Base-by-base conservation (phyloP, 2,797 vertebrate genomes). In the Sylvilagus floridanus region DNA sequence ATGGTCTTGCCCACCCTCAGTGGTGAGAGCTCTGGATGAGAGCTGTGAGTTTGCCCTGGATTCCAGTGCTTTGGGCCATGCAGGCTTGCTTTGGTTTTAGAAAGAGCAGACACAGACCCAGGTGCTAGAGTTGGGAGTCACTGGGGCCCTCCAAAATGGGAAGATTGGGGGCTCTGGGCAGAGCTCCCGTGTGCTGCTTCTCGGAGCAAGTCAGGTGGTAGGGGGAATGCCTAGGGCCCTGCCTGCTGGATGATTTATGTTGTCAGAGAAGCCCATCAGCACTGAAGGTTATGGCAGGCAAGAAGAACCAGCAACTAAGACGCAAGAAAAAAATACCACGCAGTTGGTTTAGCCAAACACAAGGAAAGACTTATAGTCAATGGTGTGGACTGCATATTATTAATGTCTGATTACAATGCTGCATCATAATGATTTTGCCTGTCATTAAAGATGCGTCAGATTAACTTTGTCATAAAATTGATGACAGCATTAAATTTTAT, bases 391-490 rank as follows among this genome's bases (percentile, higher is more conserved):
- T 30, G 30, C n/a, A 50, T 62, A 12, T 95, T 92, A 79, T 76
- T 71, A 88, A 87, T 84, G 68, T 87, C 90, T 88, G 78, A 66
- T 85, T 60, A 86, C 47, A 72, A 1, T 79, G 62, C 54, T 81
- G 83, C 30, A n/a, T 88, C 47, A 30, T 78, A 84, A 68, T 47
- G 37, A 93, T 72, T 88, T 86, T 32, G 26, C 65, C 37, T 63
- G 69, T 54, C 92, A 54, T 95, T 96, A 93, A 92, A 14, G 81
- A 42, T 28, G 6, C 69, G 16, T 92, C 90, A 86, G 68, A 60
- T 86, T 92, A 91, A 84, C 88, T 95, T 86, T 88, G 88, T 72
- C 72, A 2, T 93, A 73, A 93, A 81, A 86, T 91, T 69, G 68
- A 93, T 63, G 66, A 63, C 66, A 81, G 5, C 65, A 30, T 75